Evolutionary conservation across 2,113 vertebrate genomes (phyloP), one percentile per base, ranked within the genome.

Genomic region (Columba livia): DNA sequence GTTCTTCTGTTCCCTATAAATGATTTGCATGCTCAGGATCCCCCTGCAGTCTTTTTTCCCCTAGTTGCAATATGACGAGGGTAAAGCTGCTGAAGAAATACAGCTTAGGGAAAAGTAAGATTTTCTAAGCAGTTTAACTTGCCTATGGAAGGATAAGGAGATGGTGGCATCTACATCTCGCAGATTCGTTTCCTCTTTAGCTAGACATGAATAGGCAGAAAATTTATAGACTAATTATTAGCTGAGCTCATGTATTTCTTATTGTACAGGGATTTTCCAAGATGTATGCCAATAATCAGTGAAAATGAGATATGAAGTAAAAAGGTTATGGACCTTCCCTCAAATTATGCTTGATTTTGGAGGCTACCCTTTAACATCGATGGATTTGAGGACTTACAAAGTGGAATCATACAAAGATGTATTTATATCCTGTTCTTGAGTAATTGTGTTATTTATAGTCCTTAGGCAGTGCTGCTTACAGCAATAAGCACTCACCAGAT

Each of bases 341-440:
- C 60, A 90, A 78, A 54, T 38, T 8, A 32, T 36, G 12, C 15
- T 65, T 91, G 31, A 32, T 72, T 89, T 89, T 90, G 58, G 51
- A 88, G 44, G 19, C 23, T 90, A 6, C 26, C 6, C 12, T 79
- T n/a, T 51, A 56, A 26, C 66, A 64, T 54, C 34, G 71, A 5
- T 56, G 38, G 18, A 56, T 83, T 88, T 80, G 77, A 80, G 29
- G 51, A 32, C 9, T 71, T 89, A 20, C 3, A 42, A 80, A 71
- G 9, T 60, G 12, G 13, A 93, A 62, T 81, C 34, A 56, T 67
- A 15, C 38, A 86, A 80, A 86, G 18, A 40, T 69, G n/a, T 66
- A 90, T 88, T 88, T 94, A 84, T 92, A 78, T 61, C 38, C 57
- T 29, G 18, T n/a, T 95, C 31, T 75, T 89, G 94, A 86, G 60